These are phyloP conservation scores for Sinopyrophorus schimmeli DNA, from an alignment of 2,888 invertebrate species.

Conservation along the genomic window DNA sequence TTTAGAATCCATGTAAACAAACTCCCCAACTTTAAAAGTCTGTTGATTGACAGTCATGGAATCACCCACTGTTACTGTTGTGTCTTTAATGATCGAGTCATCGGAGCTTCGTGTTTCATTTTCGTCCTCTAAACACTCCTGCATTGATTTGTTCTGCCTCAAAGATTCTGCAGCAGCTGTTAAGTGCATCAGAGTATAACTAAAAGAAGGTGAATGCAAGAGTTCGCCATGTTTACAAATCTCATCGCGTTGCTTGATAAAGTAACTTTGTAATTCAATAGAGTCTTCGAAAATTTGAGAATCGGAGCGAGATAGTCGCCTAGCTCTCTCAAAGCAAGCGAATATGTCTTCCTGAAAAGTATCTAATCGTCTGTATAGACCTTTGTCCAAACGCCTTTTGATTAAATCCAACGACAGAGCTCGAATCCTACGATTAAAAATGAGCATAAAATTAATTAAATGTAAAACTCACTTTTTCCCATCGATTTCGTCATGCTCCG, in stretches of 20 bases:
- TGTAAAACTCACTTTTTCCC: conserved; percentile 61
- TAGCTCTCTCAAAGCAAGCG: conserved; percentile 86
- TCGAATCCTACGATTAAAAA: conserved; percentile 62
- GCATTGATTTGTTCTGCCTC: conserved; percentile 74
- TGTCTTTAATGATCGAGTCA: conserved; percentile 50
- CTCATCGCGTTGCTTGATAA: conserved; percentile 75
- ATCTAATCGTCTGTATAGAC: conserved; percentile 90
- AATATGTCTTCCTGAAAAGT: conserved; percentile 97
- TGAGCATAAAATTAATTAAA: conserved; percentile 6
- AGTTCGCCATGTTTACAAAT: conserved; percentile 76
- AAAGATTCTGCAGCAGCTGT: conserved; percentile 73
- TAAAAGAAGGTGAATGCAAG: conserved; percentile 84
- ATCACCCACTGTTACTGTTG: conserved; percentile 53
- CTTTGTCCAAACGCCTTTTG: conserved; percentile 88
- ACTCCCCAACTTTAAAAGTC: conserved; percentile 82
- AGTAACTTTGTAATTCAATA: conserved; percentile 88
- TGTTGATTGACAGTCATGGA: conserved; percentile 76
- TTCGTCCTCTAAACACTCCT: conserved; percentile 81
- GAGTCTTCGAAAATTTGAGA: conserved; percentile 96
- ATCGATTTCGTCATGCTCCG: conserved; percentile 81
- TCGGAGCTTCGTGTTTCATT: conserved; percentile 61
- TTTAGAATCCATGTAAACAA: conserved; percentile 79
- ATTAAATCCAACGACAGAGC: conserved; percentile 91
- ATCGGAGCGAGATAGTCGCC: conserved; percentile 86
- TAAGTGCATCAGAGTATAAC: conserved; percentile 77